Evolutionary conservation across 2,888 invertebrate genomes (phyloP), one percentile per base, ranked within the genome.

Genomic region (Leucoma salicis): DNA sequence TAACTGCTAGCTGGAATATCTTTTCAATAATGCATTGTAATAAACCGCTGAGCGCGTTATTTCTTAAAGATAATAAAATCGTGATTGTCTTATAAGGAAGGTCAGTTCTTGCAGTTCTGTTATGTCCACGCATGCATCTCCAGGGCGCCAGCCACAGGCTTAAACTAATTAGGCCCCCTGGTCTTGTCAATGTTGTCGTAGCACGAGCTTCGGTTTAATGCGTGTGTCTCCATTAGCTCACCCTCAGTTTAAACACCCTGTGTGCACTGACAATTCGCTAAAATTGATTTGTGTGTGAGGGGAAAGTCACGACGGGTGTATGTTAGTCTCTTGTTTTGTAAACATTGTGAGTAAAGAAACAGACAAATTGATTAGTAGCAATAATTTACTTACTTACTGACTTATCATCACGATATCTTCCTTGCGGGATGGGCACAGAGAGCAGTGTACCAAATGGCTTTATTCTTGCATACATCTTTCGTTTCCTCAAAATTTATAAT

Each of bases 131-230:
- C 31, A 3, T 31, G 35, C 56, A 75, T 74, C 78, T 76, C 75
- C 70, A 59, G 74, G 74, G 70, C 62, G 71, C 70, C 68, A 69
- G 74, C 82, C 81, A 58, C 78, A 72, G 72, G 76, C 80, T 81
- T 84, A 87, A 89, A 86, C 88, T 88, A 89, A 89, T 89, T 89
- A 88, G 84, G 76, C 68, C 78, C 86, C 86, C 84, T 74, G 70
- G 70, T 74, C 77, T 78, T 79, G 85, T 84, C 85, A 84, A 85
- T 83, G 82, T 84, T 84, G 82, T 78, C 82, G 51, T 70, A 73
- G 79, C 86, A 83, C 80, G 84, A 70, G 85, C 81, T 80, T 59
- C 76, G 72, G 75, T 87, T 87, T 86, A 88, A 88, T 86, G 82
- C 85, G 78, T 81, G 84, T 83, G 88, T 87, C 88, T 89, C 88